Percentiles rank a stretch among this genome's conserved stretches.
These are phyloP conservation scores for Chelmon rostratus DNA, from an alignment of 2,797 vertebrate species.

Conservation along the genomic window DNA sequence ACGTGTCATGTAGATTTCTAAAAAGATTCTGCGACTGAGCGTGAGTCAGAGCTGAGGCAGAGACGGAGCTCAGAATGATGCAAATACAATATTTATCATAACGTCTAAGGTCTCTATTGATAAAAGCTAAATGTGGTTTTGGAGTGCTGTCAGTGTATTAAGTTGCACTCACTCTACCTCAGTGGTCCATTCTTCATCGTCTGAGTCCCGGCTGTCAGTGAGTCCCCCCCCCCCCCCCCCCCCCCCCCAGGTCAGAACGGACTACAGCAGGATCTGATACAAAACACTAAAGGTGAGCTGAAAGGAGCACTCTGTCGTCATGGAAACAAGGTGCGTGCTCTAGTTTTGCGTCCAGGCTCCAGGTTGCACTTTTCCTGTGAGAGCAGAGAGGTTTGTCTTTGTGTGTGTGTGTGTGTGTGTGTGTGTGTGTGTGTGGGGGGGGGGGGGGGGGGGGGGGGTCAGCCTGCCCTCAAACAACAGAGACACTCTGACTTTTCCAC, in stretches of 20 bases:
- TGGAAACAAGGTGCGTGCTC: slow-evolving; percentile 25
- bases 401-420: not conserved
- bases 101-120: too few species aligned
- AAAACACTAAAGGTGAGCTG: slow-evolving; percentile 11
- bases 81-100: too few species aligned
- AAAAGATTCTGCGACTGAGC: too few species aligned
- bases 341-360: not conserved
- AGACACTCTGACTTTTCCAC: not conserved
- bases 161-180: too few species aligned
- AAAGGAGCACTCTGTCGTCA: slow-evolving; percentile 51
- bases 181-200: not conserved
- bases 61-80: too few species aligned
- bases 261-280: not conserved
- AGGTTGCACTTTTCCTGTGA: not conserved
- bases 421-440: too few species aligned
- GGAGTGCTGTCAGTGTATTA: too few species aligned
- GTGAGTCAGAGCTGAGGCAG: too few species aligned
- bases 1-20: too few species aligned
- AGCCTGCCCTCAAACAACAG: slow-evolving; percentile 10
- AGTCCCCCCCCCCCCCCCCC: too few species aligned
- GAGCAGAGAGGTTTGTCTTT: slow-evolving; percentile 8
- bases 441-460: slow-evolving; percentile 36
- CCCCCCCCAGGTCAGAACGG: not conserved
- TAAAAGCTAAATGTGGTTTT: too few species aligned
- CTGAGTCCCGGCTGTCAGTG: not conserved